These are phyloP conservation scores for Drosophila neonasuta DNA, from an alignment of 2,888 invertebrate species.

Conservation along the genomic window DNA sequence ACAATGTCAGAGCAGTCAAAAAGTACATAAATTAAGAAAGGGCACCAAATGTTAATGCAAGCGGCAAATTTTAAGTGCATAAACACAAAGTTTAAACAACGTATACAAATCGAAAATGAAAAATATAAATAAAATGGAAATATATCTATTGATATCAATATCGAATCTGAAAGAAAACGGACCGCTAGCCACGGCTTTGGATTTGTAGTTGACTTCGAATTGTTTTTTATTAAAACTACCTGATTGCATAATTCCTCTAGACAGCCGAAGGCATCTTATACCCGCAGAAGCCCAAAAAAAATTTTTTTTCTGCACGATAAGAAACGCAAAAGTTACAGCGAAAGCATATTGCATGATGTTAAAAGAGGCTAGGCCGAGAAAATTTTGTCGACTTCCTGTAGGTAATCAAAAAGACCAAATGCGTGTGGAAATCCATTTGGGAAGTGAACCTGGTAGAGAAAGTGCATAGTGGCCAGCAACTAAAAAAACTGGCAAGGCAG, in stretches of 20 bases:
- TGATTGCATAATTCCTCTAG: constrained; percentile 67
- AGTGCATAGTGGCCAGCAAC: constrained; percentile 38
- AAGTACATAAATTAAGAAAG: constrained; percentile 61
- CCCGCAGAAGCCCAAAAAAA: neutral
- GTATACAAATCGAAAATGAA: neutral
- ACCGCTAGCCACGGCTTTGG: constrained; percentile 39
- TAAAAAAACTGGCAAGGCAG: constrained; percentile 1
- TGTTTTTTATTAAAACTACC: constrained; percentile 38
- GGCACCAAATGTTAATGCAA: constrained; percentile 60
- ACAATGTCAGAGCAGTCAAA: constrained; percentile 18
- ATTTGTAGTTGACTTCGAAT: constrained; percentile 63
- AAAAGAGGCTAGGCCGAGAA: constrained; percentile 26
- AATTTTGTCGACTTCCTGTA: constrained; percentile 58
- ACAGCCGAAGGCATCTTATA: constrained; percentile 11
- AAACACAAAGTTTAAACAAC: neutral
- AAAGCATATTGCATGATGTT: constrained; percentile 32
- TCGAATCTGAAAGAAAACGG: too few species aligned
- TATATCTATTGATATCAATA: too few species aligned
- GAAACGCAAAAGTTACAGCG: constrained; percentile 15
- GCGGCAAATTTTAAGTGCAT: constrained; percentile 51
- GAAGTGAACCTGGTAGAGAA: constrained; percentile 38
- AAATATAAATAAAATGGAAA: neutral
- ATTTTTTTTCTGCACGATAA: constrained; percentile 32
- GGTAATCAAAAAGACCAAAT: constrained; percentile 52
- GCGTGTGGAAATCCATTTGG: constrained; percentile 53